Evolutionary conservation across 1,140 invertebrate genomes (phyloP).

Genomic region (Camponotus vicinus): DNA sequence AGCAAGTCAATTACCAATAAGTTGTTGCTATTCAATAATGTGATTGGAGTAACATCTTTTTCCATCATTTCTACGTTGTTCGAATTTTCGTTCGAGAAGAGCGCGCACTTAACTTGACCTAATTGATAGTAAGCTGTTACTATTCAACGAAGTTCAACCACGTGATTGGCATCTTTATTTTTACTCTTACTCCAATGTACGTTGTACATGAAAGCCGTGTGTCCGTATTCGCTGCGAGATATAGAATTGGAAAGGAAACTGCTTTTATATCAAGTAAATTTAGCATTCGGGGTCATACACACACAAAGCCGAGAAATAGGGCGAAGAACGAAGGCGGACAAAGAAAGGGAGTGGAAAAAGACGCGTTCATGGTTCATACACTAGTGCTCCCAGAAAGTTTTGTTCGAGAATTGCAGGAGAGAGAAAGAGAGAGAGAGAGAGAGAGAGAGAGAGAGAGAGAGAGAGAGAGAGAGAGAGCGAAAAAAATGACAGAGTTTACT

Average conservation of each 20-base stretch:
- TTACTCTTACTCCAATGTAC: not conserved
- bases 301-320: not conserved
- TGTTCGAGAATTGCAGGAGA: not conserved
- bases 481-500: constrained; percentile 8
- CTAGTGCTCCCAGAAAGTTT: constrained; percentile 10
- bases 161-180: not conserved
- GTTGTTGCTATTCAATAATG: not conserved
- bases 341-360: not conserved
- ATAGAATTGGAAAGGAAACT: not conserved
- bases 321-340: not conserved
- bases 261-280: constrained; percentile 15
- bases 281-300: constrained; percentile 5
- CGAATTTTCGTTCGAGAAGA: not conserved
- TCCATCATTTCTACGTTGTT: not conserved
- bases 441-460: not conserved
- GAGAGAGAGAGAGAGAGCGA: not conserved
- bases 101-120: not conserved
- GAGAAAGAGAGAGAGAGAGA: not conserved
- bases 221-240: not conserved
- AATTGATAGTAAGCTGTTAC: constrained; percentile 4
- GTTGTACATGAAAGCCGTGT: not conserved
- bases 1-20: not conserved
- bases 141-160: not conserved
- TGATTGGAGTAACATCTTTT: not conserved
- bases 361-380: not conserved